Conservation (phyloP, 92 coral and sea anemone species). For the Umimayanthus kanabou region DNA sequence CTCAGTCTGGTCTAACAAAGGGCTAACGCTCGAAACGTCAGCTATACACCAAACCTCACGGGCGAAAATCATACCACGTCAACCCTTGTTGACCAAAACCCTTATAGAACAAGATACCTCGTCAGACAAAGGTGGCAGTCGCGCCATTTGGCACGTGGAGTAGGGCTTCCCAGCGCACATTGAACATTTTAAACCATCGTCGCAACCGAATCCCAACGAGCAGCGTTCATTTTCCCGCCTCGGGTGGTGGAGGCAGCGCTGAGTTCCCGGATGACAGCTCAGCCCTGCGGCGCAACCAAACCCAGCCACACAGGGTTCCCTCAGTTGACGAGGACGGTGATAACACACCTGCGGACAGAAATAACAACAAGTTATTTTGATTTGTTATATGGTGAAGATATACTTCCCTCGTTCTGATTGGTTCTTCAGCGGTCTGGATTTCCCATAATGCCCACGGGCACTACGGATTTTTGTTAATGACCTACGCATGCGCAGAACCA, state of each 20-base stretch:
- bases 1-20: no score
- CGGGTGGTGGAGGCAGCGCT: slow-evolving; percentile 84
- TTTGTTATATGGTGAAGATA: no score
- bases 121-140: slow-evolving; percentile 64
- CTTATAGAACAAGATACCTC: slow-evolving; percentile 54
- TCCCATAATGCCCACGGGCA: no score
- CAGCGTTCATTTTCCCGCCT: slow-evolving; percentile 87
- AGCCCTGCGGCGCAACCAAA: slow-evolving; percentile 80
- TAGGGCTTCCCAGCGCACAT: slow-evolving; percentile 75
- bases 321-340: slow-evolving; percentile 69
- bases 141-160: slow-evolving; percentile 88
- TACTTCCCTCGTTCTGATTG: no score
- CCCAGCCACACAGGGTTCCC: slow-evolving; percentile 90
- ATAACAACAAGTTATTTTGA: background rate
- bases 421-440: no score
- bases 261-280: slow-evolving; percentile 91
- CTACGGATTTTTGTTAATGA: no score
- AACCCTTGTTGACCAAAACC: no score
- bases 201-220: slow-evolving; percentile 86
- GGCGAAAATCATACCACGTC: no score
- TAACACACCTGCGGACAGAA: slow-evolving; percentile 65
- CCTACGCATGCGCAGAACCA: no score
- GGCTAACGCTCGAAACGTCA: no score
- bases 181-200: slow-evolving; percentile 73
- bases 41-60: no score